Evolutionary conservation across 2,888 invertebrate species (phyloP).

Genomic region (Lepidochrysops patricia): DNA sequence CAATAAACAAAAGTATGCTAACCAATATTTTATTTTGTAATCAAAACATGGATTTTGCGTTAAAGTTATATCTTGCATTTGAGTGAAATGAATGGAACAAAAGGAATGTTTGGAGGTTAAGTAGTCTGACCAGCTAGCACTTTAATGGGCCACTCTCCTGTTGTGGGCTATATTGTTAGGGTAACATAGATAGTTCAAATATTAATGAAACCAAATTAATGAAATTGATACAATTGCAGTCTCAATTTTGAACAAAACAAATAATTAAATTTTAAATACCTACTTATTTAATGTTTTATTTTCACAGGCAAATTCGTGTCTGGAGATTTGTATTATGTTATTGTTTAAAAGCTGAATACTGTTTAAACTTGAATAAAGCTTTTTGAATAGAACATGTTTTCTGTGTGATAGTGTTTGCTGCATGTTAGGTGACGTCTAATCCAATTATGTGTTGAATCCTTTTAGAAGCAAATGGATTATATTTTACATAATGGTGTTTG

Average conservation of each 20-base stretch:
- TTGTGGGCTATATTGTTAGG: background rate
- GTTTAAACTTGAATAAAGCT: constrained; percentile 11
- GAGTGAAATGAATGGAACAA: background rate
- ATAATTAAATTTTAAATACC: constrained; percentile 3
- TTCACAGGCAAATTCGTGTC: constrained; percentile 3
- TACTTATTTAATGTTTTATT: constrained; percentile 4
- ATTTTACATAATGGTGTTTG: constrained; percentile 4
- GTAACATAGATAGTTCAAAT: constrained; percentile 11
- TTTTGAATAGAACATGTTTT: constrained; percentile 7
- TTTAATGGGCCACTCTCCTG: background rate
- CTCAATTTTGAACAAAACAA: constrained; percentile 11
- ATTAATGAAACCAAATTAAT: constrained; percentile 10
- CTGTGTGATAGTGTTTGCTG: background rate
- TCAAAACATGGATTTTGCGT: background rate
- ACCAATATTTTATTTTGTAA: constrained; percentile 60
- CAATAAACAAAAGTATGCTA: constrained; percentile 70
- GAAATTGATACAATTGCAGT: background rate
- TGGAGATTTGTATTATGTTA: constrained; percentile 6
- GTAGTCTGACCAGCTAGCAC: background rate
- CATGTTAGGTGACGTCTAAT: background rate
- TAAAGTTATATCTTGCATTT: background rate
- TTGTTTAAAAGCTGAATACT: constrained; percentile 11
- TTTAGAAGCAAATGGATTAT: background rate
- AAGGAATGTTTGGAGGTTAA: background rate
- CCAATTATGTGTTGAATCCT: background rate